Evolutionary conservation across 2,888 invertebrate genomes (phyloP).

Genomic region (Callimorpha dominula): DNA sequence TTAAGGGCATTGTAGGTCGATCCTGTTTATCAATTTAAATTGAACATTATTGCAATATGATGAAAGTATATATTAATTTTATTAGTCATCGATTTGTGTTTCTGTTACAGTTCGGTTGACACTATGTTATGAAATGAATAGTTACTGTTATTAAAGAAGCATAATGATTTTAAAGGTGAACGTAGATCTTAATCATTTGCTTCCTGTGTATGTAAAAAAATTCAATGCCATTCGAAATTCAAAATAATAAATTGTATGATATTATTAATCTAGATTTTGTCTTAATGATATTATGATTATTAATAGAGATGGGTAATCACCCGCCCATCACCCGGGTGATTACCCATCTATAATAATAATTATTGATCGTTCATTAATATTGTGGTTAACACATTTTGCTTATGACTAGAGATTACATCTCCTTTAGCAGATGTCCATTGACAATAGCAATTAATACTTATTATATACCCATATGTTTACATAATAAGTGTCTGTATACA

Average conservation of each 20-base stretch:
- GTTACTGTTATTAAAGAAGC: background rate
- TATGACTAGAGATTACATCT: background rate
- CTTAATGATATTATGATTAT: too few species aligned
- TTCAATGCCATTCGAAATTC: background rate
- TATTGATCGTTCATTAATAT: too few species aligned
- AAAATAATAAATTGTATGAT: background rate
- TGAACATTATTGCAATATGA: conserved; percentile 28
- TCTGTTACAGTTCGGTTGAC: background rate
- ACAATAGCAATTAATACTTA: too few species aligned
- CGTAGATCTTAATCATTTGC: background rate
- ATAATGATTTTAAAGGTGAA: background rate
- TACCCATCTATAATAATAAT: too few species aligned
- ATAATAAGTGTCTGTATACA: too few species aligned
- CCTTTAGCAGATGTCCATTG: too few species aligned
- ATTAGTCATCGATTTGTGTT: conserved; percentile 34
- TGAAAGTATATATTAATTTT: conserved; percentile 30
- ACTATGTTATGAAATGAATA: background rate
- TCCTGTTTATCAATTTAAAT: conserved; percentile 32
- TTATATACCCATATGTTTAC: too few species aligned
- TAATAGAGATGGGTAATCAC: too few species aligned
- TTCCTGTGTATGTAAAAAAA: background rate
- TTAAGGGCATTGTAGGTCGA: conserved; percentile 33
- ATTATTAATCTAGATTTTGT: too few species aligned
- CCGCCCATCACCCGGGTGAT: too few species aligned
- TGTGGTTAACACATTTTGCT: background rate